Conservation (phyloP, 2,888 invertebrate species). For the Cantharis rufa region DNA sequence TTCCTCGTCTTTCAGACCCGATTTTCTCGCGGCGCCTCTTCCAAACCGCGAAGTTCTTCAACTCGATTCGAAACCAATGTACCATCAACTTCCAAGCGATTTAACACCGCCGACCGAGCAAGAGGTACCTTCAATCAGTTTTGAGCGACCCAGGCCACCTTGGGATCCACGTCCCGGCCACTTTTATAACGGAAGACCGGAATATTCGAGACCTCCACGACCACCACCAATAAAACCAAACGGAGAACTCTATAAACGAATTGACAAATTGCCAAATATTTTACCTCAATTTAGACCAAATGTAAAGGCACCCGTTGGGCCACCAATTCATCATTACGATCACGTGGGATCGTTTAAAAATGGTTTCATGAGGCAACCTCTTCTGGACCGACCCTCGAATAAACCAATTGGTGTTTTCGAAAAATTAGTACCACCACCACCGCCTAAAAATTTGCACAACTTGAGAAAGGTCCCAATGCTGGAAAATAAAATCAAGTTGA, state of each 20-base stretch:
- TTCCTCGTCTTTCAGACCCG: constrained; percentile 20
- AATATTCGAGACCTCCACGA: constrained; percentile 53
- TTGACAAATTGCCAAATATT: constrained; percentile 65
- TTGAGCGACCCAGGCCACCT: constrained; percentile 53
- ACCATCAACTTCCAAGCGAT: constrained; percentile 55
- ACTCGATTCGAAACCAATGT: constrained; percentile 53
- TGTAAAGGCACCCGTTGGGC: constrained; percentile 60
- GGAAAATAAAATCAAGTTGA: constrained; percentile 40
- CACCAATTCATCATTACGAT: constrained; percentile 29
- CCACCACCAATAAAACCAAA: constrained; percentile 44
- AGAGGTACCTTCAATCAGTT: constrained; percentile 37
- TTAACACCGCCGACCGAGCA: constrained; percentile 56
- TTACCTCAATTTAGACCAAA: constrained; percentile 74
- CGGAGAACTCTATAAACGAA: constrained; percentile 52
- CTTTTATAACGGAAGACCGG: constrained; percentile 53
- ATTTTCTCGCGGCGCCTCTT: constrained; percentile 27
- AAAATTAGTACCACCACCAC: constrained; percentile 53
- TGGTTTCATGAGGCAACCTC: constrained; percentile 50
- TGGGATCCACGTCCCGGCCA: constrained; percentile 58
- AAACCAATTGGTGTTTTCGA: constrained; percentile 54
- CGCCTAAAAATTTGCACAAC: constrained; percentile 53
- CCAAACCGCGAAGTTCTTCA: constrained; percentile 48
- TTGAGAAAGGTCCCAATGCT: constrained; percentile 59
- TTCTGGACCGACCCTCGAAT: constrained; percentile 54
- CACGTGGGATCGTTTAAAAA: constrained; percentile 36